Evolutionary conservation across 2,888 invertebrate species (phyloP), one percentile per base, ranked within the genome.

Genomic region (Troides aeacus): DNA sequence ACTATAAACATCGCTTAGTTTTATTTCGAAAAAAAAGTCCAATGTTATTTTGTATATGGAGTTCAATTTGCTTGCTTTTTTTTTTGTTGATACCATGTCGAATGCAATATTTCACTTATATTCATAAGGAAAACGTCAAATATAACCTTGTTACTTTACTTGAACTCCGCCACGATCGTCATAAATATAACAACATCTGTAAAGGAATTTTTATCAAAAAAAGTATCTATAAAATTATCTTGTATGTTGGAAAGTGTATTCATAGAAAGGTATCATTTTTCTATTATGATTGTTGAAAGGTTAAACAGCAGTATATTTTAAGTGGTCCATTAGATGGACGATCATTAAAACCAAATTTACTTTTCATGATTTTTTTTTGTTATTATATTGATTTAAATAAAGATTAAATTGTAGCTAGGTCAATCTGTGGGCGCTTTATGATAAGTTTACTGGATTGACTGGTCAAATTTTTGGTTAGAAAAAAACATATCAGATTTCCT

Each of bases 71-170:
- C n/a, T 23, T 24, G 15, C 21, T 58, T 58, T 58, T 23, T 21
- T 57, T 57, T 30, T 57, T 57, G 57, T 57, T 23, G 4, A 23
- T 15, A 58, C 12, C 0, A 24, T 18, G 42, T 62, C 21, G 42
- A 2, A 42, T 61, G 42, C 23, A 42, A 46, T 46, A 62, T 42
- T 62, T 62, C 12, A 42, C 62, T 62, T 21, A 42, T 2, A 46
- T 62, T 62, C 23, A 62, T 42, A 62, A 50, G 62, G 50, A 50
- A 50, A 17, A 62, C 23, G 24, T 62, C 62, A 46, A 36, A 18
- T 18, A 21, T 46, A 24, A 62, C 46, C 46, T 30, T 50, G 46
- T 62, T 62, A 62, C 18, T 46, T 62, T 21, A 42, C 50, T 2
- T 62, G 30, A 62, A 62, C 42, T 62, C 42, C 17, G 42, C 23